phyloP scores from a whole-genome alignment of 2,113 vertebrate genomes.

The Hipposideros armiger region DNA sequence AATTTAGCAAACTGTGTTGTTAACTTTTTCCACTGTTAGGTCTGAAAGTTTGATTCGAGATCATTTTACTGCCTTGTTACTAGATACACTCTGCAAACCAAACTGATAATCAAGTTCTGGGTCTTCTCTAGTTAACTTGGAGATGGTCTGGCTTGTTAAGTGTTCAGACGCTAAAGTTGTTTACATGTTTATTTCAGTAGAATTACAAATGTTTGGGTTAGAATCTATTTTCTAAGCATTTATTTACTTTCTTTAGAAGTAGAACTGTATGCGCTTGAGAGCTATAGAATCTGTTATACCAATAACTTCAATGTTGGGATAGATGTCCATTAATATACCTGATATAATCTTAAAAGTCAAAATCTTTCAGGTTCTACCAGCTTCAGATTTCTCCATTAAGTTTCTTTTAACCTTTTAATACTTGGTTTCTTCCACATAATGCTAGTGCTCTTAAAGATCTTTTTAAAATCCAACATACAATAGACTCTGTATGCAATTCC shows the following conservation, averaged over 20 bases:
- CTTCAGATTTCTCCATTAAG: not conserved
- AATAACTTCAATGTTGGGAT: not conserved
- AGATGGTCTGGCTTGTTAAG: not conserved
- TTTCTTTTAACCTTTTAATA: not conserved
- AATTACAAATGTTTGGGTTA: not conserved
- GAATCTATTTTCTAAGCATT: slow-evolving; percentile 13
- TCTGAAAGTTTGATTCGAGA: not conserved
- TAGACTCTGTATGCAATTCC: not conserved
- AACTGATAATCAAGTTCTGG: not conserved
- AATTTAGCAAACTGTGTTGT: not conserved
- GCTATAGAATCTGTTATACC: not conserved
- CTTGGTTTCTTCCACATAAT: not conserved
- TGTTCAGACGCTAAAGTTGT: not conserved
- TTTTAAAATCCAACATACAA: slow-evolving; percentile 1
- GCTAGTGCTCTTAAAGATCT: slow-evolving; percentile 1
- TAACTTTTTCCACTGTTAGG: not conserved
- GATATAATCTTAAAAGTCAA: not conserved
- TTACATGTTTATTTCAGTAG: slow-evolving; percentile 15
- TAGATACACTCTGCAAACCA: not conserved
- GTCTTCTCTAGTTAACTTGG: not conserved
- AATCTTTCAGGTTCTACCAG: not conserved
- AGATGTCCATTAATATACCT: not conserved
- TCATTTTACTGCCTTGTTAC: slow-evolving; percentile 6
- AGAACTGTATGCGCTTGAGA: not conserved
- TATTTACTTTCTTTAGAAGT: not conserved